phyloP scores from a whole-genome alignment of 2,797 vertebrate genomes.

The Acanthurus tractus region DNA sequence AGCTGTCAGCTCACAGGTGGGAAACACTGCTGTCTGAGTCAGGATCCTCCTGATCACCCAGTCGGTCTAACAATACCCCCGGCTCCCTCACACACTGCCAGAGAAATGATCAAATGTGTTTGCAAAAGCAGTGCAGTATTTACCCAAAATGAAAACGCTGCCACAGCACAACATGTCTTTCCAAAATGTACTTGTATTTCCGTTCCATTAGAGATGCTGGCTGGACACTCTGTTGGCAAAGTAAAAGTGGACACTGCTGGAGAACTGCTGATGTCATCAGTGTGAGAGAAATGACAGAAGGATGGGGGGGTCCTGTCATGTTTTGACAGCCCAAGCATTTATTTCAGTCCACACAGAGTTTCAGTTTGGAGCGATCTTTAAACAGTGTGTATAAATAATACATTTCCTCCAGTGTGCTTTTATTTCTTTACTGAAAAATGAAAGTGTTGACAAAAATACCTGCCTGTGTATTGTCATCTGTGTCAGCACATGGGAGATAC shows the following conservation, averaged over 20 bases:
- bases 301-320: slow-evolving; percentile 38
- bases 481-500: background rate
- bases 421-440: slow-evolving; percentile 21
- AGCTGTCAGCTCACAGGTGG: too few relatives aligned
- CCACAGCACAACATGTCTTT: slow-evolving; percentile 35
- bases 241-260: background rate
- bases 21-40: too few relatives aligned
- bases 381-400: slow-evolving; percentile 36
- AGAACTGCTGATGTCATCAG: slow-evolving; percentile 70
- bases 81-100: background rate
- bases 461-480: slow-evolving; percentile 22
- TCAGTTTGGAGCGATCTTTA: slow-evolving; percentile 21
- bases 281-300: slow-evolving; percentile 46
- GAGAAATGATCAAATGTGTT: slow-evolving; percentile 33
- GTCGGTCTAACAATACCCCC: slow-evolving; percentile 20
- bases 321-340: slow-evolving; percentile 49
- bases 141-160: slow-evolving; percentile 43
- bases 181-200: slow-evolving; percentile 19
- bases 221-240: slow-evolving; percentile 31
- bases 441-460: slow-evolving; percentile 22
- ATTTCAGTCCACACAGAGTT: slow-evolving; percentile 18
- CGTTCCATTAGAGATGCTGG: slow-evolving; percentile 40
- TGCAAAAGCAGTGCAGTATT: slow-evolving; percentile 5
- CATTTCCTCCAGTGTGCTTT: slow-evolving; percentile 18
- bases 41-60: too few relatives aligned